A percentile compares a stretch with the other conserved stretches of the same genome.
Conservation (phyloP, 2,113 vertebrate genomes). For the Nyctereutes procyonoides region DNA sequence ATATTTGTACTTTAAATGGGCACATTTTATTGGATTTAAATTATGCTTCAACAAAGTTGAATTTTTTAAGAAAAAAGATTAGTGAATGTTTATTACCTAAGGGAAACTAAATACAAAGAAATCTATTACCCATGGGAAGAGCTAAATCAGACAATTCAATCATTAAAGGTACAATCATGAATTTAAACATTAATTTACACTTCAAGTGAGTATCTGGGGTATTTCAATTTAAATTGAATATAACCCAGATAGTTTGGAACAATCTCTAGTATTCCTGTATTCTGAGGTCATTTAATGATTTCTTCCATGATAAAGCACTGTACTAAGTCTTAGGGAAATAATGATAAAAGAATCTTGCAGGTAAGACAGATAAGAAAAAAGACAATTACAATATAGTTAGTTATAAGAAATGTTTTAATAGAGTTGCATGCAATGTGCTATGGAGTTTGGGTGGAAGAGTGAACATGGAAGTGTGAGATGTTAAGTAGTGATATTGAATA, state of each 20-base stretch:
- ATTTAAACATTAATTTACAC: not conserved
- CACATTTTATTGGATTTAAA: conserved; percentile 1
- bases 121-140: not conserved
- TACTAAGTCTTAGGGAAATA: not conserved
- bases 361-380: not conserved
- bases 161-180: not conserved
- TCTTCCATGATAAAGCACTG: not conserved
- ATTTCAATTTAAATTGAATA: conserved; percentile 23
- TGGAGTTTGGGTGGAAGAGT: not conserved
- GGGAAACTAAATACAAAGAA: not conserved
- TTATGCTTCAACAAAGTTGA: not conserved
- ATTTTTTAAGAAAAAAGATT: not conserved
- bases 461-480: not conserved
- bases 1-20: not conserved
- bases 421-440: not conserved
- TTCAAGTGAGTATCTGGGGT: not conserved
- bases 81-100: not conserved
- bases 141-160: not conserved
- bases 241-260: not conserved
- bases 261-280: not conserved
- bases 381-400: not conserved
- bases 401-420: not conserved
- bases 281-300: not conserved
- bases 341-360: not conserved
- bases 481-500: not conserved